Base-by-base conservation (phyloP, 2,888 invertebrate species). In the Magallana nippona region DNA sequence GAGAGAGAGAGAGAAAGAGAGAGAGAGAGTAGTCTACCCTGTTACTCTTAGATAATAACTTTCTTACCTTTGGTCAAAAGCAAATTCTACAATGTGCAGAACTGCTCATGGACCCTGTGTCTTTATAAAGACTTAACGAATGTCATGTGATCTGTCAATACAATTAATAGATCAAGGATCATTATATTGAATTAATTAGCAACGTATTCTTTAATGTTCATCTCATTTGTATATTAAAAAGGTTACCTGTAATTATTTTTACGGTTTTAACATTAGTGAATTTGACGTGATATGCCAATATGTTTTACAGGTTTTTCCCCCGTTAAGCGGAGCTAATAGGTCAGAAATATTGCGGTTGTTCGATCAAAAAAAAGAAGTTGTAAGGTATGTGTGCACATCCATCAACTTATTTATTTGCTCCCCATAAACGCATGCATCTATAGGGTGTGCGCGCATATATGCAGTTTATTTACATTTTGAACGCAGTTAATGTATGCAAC, bases 401-500 rank as follows among this genome's bases (percentile, higher is more conserved):
- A 44, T 44, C 44, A 44, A 44, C 44, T 44, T 44, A 44, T 44
- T 44, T 44, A 71, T 71, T 27, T 71, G 22, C 22, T 11, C 22
- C 71, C 71, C 27, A n/a, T 71, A 22, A 13, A 32, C 13, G 32
- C 32, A 32, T 15, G n/a, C 60, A 60, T n/a, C n/a, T 60, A 60
- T 3, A n/a, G 60, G 60, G 60, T 60, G 60, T n/a, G n/a, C n/a
- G 27, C 13, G 27, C 63, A 1, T 19, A 8, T 71, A 71, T 27
- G 15, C 15, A 27, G 0, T 15, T 71, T 27, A 27, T 32, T 27
- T 13, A 32, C 22, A 27, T 13, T n/a, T 19, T 22, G 27, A 71
- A 71, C 32, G 13, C 71, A 27, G 71, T 71, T 27, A 71, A 71
- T 71, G 32, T 71, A 71, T 71, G 22, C 71, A 71, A 44, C 44